These are phyloP conservation scores for Ruditapes philippinarum DNA, from an alignment of 1,140 invertebrate species.

Conservation along the genomic window DNA sequence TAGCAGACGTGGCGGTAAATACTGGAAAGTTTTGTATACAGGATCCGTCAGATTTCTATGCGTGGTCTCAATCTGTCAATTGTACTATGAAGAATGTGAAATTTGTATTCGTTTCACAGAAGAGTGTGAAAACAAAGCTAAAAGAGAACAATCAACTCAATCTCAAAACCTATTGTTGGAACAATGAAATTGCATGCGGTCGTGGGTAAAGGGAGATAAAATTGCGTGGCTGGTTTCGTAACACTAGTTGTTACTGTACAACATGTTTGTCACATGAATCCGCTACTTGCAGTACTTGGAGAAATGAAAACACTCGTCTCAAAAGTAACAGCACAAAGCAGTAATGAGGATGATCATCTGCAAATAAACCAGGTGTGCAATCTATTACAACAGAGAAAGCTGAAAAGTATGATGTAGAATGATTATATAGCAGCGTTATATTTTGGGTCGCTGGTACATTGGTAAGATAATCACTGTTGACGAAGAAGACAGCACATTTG, in stretches of 20 bases:
- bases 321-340: no score
- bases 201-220: neutral
- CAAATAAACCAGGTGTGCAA: no score
- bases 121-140: conserved; percentile 49
- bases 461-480: conserved; percentile 1
- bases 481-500: neutral
- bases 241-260: neutral
- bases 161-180: neutral
- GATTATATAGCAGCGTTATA: conserved; percentile 12
- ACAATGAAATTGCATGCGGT: conserved; percentile 14
- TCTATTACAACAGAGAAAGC: no score
- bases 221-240: neutral
- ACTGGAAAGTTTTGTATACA: conserved; percentile 30
- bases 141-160: conserved; percentile 16
- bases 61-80: no score
- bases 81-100: neutral
- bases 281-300: no score
- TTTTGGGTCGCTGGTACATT: conserved; percentile 7
- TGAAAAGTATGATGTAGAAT: neutral
- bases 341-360: no score
- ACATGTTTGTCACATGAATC: no score
- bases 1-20: neutral
- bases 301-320: no score
- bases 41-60: no score
- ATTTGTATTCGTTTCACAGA: conserved; percentile 49